Percentiles rank a stretch among this genome's conserved stretches.
Evolutionary conservation across 1,140 invertebrate species (phyloP).

Genomic region (Pogonognathellus flavescens): DNA sequence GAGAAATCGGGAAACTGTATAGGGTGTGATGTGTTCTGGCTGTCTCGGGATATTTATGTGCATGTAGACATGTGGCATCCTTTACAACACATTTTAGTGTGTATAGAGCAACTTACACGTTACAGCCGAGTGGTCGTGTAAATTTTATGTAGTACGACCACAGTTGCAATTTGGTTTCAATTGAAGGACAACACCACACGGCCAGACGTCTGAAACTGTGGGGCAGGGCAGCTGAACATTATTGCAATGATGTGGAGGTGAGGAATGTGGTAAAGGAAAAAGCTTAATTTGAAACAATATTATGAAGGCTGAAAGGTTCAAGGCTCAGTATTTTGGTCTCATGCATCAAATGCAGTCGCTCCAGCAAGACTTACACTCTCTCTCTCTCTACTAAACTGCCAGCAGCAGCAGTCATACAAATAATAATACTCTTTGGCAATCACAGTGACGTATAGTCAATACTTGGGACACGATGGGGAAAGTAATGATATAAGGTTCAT

Average conservation of each 20-base stretch:
- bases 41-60: too few species aligned
- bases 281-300: constrained; percentile 15
- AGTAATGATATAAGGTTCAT: too few species aligned
- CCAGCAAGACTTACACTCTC: constrained; percentile 30
- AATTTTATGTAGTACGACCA: background rate
- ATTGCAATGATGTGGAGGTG: background rate
- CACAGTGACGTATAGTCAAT: background rate
- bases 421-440: background rate
- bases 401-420: constrained; percentile 53
- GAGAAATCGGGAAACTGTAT: too few species aligned
- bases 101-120: too few species aligned
- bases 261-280: constrained; percentile 36
- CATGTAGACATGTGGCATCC: too few species aligned
- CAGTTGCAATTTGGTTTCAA: background rate
- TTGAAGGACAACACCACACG: background rate
- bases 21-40: too few species aligned
- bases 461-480: too few species aligned
- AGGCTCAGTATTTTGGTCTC: constrained; percentile 10
- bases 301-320: background rate
- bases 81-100: too few species aligned
- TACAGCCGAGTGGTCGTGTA: too few species aligned
- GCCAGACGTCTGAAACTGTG: too few species aligned
- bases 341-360: constrained; percentile 56
- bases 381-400: constrained; percentile 54
- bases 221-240: too few species aligned